Evolutionary conservation across 2,888 invertebrate species (phyloP).

Genomic region (Luperina testacea): DNA sequence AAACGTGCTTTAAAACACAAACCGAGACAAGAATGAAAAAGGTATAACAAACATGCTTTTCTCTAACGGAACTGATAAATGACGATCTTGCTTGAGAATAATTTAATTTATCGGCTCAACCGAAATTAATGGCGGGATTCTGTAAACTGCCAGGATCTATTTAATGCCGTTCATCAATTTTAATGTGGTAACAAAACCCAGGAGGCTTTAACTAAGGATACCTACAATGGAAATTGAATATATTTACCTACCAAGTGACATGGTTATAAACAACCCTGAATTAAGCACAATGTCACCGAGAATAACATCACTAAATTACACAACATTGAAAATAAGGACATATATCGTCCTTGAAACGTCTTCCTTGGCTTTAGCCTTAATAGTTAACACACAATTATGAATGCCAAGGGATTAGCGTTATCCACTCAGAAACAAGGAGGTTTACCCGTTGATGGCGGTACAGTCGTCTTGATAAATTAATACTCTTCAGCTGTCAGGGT

Average conservation of each 20-base stretch:
- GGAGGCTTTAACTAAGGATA: neutral
- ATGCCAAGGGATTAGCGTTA: constrained; percentile 56
- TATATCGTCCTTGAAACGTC: constrained; percentile 25
- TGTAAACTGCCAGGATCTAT: constrained; percentile 30
- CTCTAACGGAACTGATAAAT: constrained; percentile 16
- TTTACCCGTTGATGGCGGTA: constrained; percentile 44
- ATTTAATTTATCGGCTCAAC: constrained; percentile 26
- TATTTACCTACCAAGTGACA: constrained; percentile 11
- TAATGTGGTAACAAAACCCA: constrained; percentile 24
- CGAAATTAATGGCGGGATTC: constrained; percentile 15
- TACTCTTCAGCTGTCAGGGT: constrained; percentile 59
- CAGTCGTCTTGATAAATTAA: constrained; percentile 65
- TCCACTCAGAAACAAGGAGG: constrained; percentile 52
- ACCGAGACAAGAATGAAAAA: neutral
- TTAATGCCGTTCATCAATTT: constrained; percentile 33
- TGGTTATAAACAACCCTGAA: constrained; percentile 39
- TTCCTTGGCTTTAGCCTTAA: constrained; percentile 4
- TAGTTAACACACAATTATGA: constrained; percentile 31
- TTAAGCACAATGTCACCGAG: constrained; percentile 29
- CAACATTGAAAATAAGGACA: constrained; percentile 14
- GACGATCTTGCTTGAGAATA: constrained; percentile 5
- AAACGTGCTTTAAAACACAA: neutral
- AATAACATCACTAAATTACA: constrained; percentile 25
- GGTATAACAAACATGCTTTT: neutral
- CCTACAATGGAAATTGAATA: constrained; percentile 25